Base-by-base conservation (phyloP, 2,113 vertebrate species). In the Seriola quinqueradiata region DNA sequence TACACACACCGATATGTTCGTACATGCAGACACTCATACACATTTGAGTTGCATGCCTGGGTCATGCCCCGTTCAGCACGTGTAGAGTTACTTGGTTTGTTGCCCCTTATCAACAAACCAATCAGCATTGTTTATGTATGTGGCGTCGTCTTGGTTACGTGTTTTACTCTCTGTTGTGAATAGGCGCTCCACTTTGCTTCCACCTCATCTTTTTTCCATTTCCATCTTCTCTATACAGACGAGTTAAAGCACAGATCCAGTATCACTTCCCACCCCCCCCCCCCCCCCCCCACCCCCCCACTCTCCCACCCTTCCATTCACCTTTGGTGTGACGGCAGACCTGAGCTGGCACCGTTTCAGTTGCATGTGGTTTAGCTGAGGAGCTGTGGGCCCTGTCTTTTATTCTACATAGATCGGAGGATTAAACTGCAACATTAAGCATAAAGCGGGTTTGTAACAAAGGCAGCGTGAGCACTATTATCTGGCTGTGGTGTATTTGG, bases 51-150 rank as follows among this genome's bases (percentile, higher is more conserved):
- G 68, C 50, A 44, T 2, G 50, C 25, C 44, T 1, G 8, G 73
- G 28, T 88, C 82, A 44, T 63, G 73, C 16, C 61, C 76, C 23
- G 2, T 36, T 70, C 87, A 65, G 58, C 28, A 36, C 52, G 79
- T 77, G 79, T 79, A 79, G 73, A 79, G 66, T 87, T 89, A 83
- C 91, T 69, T 36, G 87, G 87, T 81, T 79, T 87, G 83, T 83
- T 81, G 69, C 88, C 44, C 55, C 32, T 69, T 73, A 80, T 71
- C 44, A 44, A 68, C 61, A 83, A 86, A 86, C 63, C 73, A 17
- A 59, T 70, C 58, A 12, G 59, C 72, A 77, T 28, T 87, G 70
- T 87, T 85, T 83, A 68, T 86, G 69, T 64, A 63, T 67, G 66
- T 59, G 61, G 3, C 6, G 28, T 40, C 48, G 40, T 76, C 84